Percentiles rank a stretch among this genome's conserved stretches.
These are phyloP conservation scores for Thereva nobilitata DNA, from an alignment of 2,888 invertebrate genomes.

Conservation along the genomic window DNA sequence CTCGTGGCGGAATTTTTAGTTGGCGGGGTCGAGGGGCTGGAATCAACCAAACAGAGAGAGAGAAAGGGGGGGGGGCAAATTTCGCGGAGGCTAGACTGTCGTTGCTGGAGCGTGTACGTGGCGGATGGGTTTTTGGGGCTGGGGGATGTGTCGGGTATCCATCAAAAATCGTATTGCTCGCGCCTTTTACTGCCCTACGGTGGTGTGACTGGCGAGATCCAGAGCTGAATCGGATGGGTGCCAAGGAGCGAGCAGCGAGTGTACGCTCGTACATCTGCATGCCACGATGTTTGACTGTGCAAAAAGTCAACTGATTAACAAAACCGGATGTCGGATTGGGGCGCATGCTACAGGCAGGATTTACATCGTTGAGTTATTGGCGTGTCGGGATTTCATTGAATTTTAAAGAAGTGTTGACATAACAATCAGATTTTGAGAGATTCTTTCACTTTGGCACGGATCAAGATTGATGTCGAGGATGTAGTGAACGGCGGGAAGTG, in stretches of 20 bases:
- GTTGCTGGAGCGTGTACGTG: background rate
- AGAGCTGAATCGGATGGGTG: background rate
- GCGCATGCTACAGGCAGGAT: constrained; percentile 3
- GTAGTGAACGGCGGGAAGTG: too few species aligned
- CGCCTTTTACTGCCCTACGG: too few species aligned
- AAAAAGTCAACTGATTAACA: constrained; percentile 30
- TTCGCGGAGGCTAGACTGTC: constrained; percentile 9
- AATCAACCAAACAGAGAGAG: too few species aligned
- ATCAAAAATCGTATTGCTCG: constrained; percentile 17
- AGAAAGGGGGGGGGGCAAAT: constrained; percentile 16
- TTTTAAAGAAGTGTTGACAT: constrained; percentile 26
- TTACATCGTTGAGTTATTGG: constrained; percentile 14
- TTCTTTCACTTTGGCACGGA: constrained; percentile 18
- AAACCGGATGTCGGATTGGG: constrained; percentile 22
- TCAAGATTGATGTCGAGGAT: background rate
- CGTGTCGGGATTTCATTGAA: constrained; percentile 1
- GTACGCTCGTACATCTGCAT: constrained; percentile 17
- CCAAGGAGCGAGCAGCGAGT: background rate
- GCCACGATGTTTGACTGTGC: constrained; percentile 3
- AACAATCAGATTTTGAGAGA: constrained; percentile 11
- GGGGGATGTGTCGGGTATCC: constrained; percentile 8
- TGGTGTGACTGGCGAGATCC: constrained; percentile 1
- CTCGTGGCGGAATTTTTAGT: background rate
- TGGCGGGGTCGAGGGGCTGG: too few species aligned
- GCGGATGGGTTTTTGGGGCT: background rate